phyloP scores from a whole-genome alignment of 2,797 vertebrate genomes.

The Hippoglossus hippoglossus region DNA sequence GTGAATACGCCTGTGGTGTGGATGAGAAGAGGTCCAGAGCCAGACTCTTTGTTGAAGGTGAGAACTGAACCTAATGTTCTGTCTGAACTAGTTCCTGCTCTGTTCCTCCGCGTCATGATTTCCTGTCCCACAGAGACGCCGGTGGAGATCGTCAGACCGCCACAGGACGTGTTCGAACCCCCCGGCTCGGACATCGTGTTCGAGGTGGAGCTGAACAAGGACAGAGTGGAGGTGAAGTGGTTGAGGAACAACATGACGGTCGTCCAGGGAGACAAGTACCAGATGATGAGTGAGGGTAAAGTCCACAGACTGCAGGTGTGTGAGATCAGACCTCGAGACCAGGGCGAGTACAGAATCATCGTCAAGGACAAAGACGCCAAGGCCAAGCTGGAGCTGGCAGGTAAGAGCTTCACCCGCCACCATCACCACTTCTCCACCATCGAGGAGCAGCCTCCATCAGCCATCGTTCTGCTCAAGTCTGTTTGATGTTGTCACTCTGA shows the following conservation, averaged over 20 bases:
- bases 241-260: conserved; percentile 97
- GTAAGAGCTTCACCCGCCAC: conserved; percentile 71
- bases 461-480: no score
- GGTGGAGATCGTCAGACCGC: conserved; percentile 95
- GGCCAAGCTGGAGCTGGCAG: conserved; percentile 96
- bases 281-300: conserved; percentile 99
- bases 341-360: conserved; percentile 96
- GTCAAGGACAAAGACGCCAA: conserved; percentile 97
- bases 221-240: conserved; percentile 96
- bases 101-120: conserved; percentile 14
- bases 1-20: conserved; percentile 97
- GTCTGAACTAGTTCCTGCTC: background rate
- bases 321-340: conserved; percentile 94
- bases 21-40: conserved; percentile 95
- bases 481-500: conserved; percentile 38
- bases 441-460: no score
- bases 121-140: conserved; percentile 88
- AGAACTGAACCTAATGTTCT: background rate
- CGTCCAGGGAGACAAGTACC: conserved; percentile 97
- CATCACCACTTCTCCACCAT: no score
- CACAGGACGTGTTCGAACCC: conserved; percentile 90
- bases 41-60: conserved; percentile 97
- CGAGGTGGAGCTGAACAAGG: conserved; percentile 96
- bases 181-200: conserved; percentile 93
- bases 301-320: conserved; percentile 95